phyloP scores from a whole-genome alignment of 2,888 invertebrate genomes.

The Eilema caniola region DNA sequence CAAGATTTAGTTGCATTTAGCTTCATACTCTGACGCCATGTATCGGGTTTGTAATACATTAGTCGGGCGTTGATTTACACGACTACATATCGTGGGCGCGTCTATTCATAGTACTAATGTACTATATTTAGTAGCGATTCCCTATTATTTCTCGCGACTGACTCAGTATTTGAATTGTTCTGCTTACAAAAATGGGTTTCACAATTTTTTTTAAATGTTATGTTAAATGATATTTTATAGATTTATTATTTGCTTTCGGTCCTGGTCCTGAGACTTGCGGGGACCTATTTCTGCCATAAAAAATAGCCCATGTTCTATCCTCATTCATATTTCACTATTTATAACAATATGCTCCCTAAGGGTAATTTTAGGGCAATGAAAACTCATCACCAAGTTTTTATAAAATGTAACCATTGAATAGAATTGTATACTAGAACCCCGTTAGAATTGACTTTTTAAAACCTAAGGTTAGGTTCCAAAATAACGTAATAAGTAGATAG shows the following conservation, averaged over 20 bases:
- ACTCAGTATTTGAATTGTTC: conserved; percentile 75
- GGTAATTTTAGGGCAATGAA: background rate
- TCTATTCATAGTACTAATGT: conserved; percentile 85
- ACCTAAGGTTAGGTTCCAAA: too few species aligned
- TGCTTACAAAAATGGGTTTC: conserved; percentile 67
- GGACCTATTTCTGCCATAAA: background rate
- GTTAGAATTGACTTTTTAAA: background rate
- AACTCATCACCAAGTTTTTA: background rate
- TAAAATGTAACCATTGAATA: background rate
- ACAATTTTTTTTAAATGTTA: conserved; percentile 27
- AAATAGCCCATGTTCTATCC: background rate
- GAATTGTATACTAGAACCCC: too few species aligned
- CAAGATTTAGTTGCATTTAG: conserved; percentile 60
- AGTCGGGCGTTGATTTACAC: conserved; percentile 83
- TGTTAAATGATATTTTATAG: background rate
- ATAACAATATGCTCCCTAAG: background rate
- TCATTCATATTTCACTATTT: background rate
- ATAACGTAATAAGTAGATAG: too few species aligned
- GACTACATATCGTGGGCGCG: conserved; percentile 78
- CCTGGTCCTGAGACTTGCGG: background rate
- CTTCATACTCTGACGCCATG: conserved; percentile 64
- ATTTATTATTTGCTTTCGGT: background rate
- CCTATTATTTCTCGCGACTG: conserved; percentile 82
- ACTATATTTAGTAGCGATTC: conserved; percentile 85
- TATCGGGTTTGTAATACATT: conserved; percentile 82